Base-by-base conservation (phyloP, 2,113 vertebrate genomes). In the Lynx canadensis region DNA sequence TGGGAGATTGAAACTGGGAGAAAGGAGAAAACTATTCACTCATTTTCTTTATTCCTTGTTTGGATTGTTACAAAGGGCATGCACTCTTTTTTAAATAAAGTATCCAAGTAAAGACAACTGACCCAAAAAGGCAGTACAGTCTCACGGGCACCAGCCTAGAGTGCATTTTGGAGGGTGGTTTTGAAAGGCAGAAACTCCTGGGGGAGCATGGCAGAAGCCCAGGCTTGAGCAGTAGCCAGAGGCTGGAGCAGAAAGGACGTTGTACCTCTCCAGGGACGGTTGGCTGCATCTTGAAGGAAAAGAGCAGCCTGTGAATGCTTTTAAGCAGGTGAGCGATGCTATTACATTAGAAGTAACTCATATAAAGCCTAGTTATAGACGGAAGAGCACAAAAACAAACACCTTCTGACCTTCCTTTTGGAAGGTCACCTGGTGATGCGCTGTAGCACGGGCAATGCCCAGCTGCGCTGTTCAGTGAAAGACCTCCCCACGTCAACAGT, bases 401-500 rank as follows among this genome's bases (percentile, higher is more conserved):
- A 1, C 31, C 21, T 21, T 0, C 7, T 0, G 25, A 12, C 41
- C 13, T 13, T 21, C 29, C 29, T 25, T 65, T n/a, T 10, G 66
- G 41, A 23, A 27, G 55, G 65, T 9, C 7, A 4, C 33, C 50
- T 18, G 57, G 8, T 0, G 4, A 9, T 45, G 18, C 0, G 15
- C 0, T 10, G 21, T 19, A 45, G 57, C 4, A 8, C 0, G 0
- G 14, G 36, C 3, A 10, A 14, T 4, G 45, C 45, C 25, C 38
- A 3, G 57, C 31, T 14, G 81, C 1, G 7, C 1, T n/a, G 12
- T 12, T 31, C 38, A 14, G 3, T 3, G 0, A 7, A 41, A 3
- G 18, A 8, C 48, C 27, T 57, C 16, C 57, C 6, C 18, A 2
- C 1, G 0, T 71, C 18, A 4, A 0, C 0, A 13, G 13, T 6